Evolutionary conservation across 92 coral and sea anemone genomes (phyloP).

Genomic region (Epizoanthus rinbou): DNA sequence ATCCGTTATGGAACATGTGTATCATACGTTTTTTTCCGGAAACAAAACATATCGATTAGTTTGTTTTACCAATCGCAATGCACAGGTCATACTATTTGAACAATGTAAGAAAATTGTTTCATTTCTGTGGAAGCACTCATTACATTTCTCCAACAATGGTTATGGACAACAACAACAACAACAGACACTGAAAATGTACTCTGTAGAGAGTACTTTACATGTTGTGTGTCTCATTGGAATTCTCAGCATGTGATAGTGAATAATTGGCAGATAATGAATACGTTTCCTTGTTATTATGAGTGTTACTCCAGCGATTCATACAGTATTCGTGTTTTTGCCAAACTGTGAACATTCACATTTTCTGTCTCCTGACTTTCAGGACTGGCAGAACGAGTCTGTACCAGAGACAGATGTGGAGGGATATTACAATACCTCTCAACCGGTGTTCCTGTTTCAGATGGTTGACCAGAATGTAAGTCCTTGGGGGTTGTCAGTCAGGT

Average conservation of each 20-base stretch:
- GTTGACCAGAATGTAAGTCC: conserved; percentile 89
- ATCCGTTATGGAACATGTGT: too few relatives aligned
- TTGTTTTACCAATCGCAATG: too few relatives aligned
- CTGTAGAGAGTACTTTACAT: not conserved
- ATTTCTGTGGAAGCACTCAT: too few relatives aligned
- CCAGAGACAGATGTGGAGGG: conserved; percentile 96
- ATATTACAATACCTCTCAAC: conserved; percentile 91
- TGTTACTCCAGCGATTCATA: not conserved
- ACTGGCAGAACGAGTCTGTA: conserved; percentile 82
- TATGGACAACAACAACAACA: too few relatives aligned
- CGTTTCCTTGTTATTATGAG: not conserved
- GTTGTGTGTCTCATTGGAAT: too few relatives aligned
- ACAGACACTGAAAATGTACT: not conserved
- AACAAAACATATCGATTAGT: too few relatives aligned
- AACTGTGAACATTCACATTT: not conserved
- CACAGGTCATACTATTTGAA: too few relatives aligned
- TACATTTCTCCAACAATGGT: too few relatives aligned
- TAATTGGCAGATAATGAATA: not conserved
- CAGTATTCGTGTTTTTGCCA: not conserved
- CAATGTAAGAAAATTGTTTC: too few relatives aligned
- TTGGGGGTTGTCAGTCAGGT: not conserved
- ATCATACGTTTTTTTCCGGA: too few relatives aligned
- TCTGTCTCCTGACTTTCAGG: conserved; percentile 47
- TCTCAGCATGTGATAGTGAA: not conserved
- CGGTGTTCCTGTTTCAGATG: conserved; percentile 96